Percentiles rank a stretch among this genome's conserved stretches.
Evolutionary conservation across 1,140 invertebrate genomes (phyloP).

Genomic region (Heliothis subflexa): DNA sequence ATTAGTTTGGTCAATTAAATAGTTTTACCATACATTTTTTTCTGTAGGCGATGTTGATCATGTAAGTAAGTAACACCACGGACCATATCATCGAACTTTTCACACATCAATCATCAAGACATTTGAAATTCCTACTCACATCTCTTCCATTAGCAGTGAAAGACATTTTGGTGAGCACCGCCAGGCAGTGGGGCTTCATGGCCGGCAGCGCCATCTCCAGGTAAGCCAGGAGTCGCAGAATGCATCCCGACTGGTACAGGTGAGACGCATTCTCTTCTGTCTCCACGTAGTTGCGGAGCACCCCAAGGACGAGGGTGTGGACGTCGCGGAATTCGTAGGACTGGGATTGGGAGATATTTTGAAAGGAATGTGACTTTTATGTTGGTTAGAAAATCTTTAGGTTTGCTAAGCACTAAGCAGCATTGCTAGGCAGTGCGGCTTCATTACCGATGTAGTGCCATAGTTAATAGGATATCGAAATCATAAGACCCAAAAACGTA

Average conservation of each 20-base stretch:
- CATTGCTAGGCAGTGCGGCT: too few relatives aligned
- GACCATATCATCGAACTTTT: too few relatives aligned
- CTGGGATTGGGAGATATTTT: constrained; percentile 49
- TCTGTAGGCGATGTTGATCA: too few relatives aligned
- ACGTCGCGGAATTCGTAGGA: constrained; percentile 80
- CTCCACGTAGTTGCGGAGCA: constrained; percentile 74
- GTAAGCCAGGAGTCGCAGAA: constrained; percentile 75
- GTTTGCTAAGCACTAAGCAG: too few relatives aligned
- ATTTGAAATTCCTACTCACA: constrained; percentile 56
- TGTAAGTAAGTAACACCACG: neutral
- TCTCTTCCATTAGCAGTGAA: constrained; percentile 76
- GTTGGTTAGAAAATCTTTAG: too few relatives aligned
- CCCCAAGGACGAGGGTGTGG: constrained; percentile 71
- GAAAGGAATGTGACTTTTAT: neutral
- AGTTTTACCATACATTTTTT: too few relatives aligned
- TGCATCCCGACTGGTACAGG: constrained; percentile 74
- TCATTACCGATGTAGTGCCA: too few relatives aligned
- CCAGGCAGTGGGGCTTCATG: constrained; percentile 77
- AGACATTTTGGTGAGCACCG: constrained; percentile 79
- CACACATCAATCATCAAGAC: too few relatives aligned
- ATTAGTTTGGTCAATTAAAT: too few relatives aligned
- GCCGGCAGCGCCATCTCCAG: constrained; percentile 78
- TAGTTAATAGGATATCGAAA: too few relatives aligned
- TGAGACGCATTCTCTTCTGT: constrained; percentile 76
- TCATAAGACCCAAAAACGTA: too few relatives aligned